Conservation (phyloP, 2,797 vertebrate genomes). For the Channa striata region DNA sequence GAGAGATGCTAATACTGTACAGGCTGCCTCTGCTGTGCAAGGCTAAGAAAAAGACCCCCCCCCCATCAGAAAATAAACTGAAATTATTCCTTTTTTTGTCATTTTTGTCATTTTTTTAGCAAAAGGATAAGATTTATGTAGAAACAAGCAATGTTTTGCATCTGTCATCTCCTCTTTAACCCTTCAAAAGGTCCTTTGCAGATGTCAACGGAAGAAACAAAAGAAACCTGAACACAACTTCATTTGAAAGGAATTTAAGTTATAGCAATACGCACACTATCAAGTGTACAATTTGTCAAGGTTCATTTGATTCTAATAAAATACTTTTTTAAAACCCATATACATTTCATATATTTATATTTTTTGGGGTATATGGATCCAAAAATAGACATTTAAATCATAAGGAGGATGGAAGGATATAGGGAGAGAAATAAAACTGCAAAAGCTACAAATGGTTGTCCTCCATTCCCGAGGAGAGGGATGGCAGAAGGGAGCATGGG, state of each 20-base stretch:
- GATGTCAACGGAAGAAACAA: conserved; percentile 66
- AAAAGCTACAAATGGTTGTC: conserved; percentile 86
- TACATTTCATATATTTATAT: conserved; percentile 86
- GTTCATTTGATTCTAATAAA: conserved; percentile 85
- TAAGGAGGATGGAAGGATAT: conserved; percentile 61
- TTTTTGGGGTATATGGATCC: conserved; percentile 82
- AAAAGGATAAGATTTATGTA: conserved; percentile 86
- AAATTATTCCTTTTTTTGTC: conserved; percentile 71
- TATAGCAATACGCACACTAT: conserved; percentile 89
- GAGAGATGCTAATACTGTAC: conserved; percentile 69
- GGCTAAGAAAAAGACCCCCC: conserved; percentile 74
- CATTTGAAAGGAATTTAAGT: conserved; percentile 92
- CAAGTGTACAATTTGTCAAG: conserved; percentile 85
- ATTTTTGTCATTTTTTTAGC: conserved; percentile 63
- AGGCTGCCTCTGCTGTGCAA: conserved; percentile 62
- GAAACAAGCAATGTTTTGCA: conserved; percentile 89
- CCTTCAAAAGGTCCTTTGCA: conserved; percentile 78
- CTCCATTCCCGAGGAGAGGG: conserved; percentile 70
- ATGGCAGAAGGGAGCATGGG: conserved; percentile 10
- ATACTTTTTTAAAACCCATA: conserved; percentile 87
- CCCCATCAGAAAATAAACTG: conserved; percentile 60
- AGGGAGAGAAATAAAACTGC: conserved; percentile 60
- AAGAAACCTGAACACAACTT: conserved; percentile 84
- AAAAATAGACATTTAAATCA: conserved; percentile 84
- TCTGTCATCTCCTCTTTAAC: conserved; percentile 72